phyloP scores from a whole-genome alignment of 2,797 vertebrate genomes.

The Eospalax fontanierii region DNA sequence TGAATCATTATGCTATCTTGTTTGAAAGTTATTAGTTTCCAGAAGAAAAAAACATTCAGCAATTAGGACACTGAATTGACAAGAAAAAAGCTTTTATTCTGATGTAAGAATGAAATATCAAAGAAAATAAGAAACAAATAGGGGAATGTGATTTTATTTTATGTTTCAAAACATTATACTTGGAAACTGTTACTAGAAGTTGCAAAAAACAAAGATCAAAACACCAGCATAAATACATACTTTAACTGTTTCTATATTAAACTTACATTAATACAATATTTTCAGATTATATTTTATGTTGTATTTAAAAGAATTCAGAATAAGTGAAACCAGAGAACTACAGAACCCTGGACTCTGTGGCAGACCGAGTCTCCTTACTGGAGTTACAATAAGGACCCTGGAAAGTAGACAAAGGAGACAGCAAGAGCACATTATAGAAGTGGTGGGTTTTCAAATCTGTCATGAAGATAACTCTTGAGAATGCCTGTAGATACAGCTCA shows the following conservation, averaged over 20 bases:
- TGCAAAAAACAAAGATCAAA: conserved; percentile 48
- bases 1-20: background rate
- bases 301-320: conserved; percentile 25
- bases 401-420: background rate
- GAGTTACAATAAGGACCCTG: conserved; percentile 34
- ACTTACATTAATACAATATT: conserved; percentile 73
- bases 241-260: conserved; percentile 56
- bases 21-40: conserved; percentile 31
- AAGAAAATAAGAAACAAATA: conserved; percentile 61
- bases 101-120: conserved; percentile 35
- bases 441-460: background rate
- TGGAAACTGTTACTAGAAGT: conserved; percentile 70
- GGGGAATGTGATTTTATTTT: conserved; percentile 75
- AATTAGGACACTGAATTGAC: conserved; percentile 26
- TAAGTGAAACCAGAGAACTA: conserved; percentile 53
- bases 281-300: conserved; percentile 54
- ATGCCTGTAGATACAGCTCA: conserved; percentile 35
- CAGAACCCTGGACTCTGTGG: conserved; percentile 56
- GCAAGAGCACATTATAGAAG: background rate
- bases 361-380: background rate
- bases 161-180: conserved; percentile 72
- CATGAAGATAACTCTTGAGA: conserved; percentile 61
- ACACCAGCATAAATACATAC: conserved; percentile 63
- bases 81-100: conserved; percentile 46
- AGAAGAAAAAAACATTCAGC: conserved; percentile 56